phyloP scores from a whole-genome alignment of 2,113 vertebrate species.

The Baryphthengus martii region DNA sequence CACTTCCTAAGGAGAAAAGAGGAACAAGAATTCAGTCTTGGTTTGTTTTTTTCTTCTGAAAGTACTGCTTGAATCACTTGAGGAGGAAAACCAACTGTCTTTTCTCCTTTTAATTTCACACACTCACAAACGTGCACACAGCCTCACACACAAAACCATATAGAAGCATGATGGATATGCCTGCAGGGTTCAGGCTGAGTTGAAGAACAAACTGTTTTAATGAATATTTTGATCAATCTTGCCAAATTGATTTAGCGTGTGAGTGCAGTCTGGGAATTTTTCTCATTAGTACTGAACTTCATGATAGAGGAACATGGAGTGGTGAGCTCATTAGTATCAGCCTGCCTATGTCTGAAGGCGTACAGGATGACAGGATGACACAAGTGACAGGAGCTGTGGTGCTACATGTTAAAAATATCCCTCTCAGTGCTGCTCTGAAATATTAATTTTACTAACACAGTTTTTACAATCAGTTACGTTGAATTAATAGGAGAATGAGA shows the following conservation, averaged over 20 bases:
- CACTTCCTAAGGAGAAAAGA: background rate
- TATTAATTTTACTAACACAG: constrained; percentile 44
- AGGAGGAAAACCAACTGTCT: background rate
- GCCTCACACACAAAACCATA: background rate
- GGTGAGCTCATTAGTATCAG: constrained; percentile 39
- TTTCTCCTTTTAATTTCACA: background rate
- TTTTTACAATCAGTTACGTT: constrained; percentile 17
- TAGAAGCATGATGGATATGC: background rate
- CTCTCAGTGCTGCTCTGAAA: background rate
- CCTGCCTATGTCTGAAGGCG: background rate
- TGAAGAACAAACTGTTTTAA: constrained; percentile 45
- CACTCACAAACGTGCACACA: background rate
- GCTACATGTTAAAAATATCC: constrained; percentile 28
- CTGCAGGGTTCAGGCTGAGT: constrained; percentile 30
- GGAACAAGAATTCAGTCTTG: background rate
- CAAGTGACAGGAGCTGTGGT: background rate
- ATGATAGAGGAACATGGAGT: background rate
- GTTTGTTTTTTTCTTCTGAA: background rate
- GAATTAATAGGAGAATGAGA: constrained; percentile 5
- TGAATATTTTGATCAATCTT: constrained; percentile 55
- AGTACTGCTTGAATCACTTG: background rate
- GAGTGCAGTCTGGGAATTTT: constrained; percentile 25
- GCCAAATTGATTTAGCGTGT: constrained; percentile 34
- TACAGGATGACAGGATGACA: constrained; percentile 14
- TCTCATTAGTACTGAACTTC: constrained; percentile 48